Evolutionary conservation across 2,888 invertebrate species (phyloP).

Genomic region (Candidula unifasciata): DNA sequence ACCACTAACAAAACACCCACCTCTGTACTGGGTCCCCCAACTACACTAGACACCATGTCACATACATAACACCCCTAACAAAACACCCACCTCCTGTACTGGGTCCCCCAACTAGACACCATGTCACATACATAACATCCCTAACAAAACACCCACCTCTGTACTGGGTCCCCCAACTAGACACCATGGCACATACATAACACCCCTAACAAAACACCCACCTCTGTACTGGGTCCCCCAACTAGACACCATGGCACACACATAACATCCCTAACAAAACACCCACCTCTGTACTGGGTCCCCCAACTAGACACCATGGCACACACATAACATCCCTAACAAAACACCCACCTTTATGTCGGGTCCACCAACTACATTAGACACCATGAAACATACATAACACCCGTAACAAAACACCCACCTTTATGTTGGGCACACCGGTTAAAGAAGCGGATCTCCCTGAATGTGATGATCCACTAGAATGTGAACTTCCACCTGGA

Average conservation of each 20-base stretch:
- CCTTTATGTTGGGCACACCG: slow-evolving; percentile 97
- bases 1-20: slow-evolving; percentile 79
- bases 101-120: too few relatives aligned
- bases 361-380: slow-evolving; percentile 88
- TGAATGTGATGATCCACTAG: slow-evolving; percentile 69
- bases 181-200: slow-evolving; percentile 10
- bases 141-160: slow-evolving; percentile 84
- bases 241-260: slow-evolving; percentile 74
- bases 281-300: slow-evolving; percentile 96
- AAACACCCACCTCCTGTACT: slow-evolving; percentile 86
- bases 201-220: slow-evolving; percentile 75
- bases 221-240: slow-evolving; percentile 97
- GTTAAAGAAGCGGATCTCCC: slow-evolving; percentile 77
- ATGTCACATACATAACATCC: neutral
- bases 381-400: neutral
- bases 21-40: slow-evolving; percentile 96
- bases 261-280: neutral
- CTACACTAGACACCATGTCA: slow-evolving; percentile 65
- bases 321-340: neutral
- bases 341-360: slow-evolving; percentile 90
- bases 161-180: slow-evolving; percentile 92
- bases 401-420: slow-evolving; percentile 75
- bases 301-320: slow-evolving; percentile 81
- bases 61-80: neutral
- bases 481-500: slow-evolving; percentile 82